Conservation (phyloP, 2,888 invertebrate species). For the Cosmia trapezina region DNA sequence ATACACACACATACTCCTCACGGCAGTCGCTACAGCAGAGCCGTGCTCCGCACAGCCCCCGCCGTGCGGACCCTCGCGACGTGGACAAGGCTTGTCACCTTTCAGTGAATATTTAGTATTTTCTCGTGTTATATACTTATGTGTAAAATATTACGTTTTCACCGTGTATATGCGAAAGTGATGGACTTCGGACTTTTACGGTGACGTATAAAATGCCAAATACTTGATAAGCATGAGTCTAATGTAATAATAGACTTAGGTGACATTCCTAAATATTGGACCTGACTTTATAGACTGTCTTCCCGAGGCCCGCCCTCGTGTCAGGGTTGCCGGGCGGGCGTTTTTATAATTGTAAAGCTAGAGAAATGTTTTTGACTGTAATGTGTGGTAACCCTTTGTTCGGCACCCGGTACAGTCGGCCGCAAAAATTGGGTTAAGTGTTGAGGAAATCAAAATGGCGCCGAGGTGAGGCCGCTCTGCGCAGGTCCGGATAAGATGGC, state of each 20-base stretch:
- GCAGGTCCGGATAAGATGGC: constrained; percentile 84
- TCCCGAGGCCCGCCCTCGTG: constrained; percentile 71
- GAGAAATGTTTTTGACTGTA: constrained; percentile 77
- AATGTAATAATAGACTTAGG: constrained; percentile 54
- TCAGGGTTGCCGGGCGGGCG: constrained; percentile 67
- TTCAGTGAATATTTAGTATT: constrained; percentile 66
- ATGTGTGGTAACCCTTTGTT: constrained; percentile 82
- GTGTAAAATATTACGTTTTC: constrained; percentile 67
- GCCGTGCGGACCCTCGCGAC: constrained; percentile 49
- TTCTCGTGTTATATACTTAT: constrained; percentile 60
- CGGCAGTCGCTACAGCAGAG: constrained; percentile 45
- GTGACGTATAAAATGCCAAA: constrained; percentile 65
- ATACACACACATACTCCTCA: constrained; percentile 68
- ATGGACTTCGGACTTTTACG: constrained; percentile 62
- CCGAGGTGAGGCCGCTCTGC: constrained; percentile 70
- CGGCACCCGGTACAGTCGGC: constrained; percentile 71
- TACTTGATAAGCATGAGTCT: constrained; percentile 65
- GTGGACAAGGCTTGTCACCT: constrained; percentile 61
- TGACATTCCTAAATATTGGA: constrained; percentile 57
- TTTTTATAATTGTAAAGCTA: constrained; percentile 81
- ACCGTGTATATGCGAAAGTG: constrained; percentile 61
- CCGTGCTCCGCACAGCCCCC: constrained; percentile 22
- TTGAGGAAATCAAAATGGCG: constrained; percentile 87
- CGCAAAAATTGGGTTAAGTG: constrained; percentile 86
- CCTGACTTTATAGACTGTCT: constrained; percentile 72